phyloP scores from a whole-genome alignment of 2,113 vertebrate genomes.

The Lepus timidus region DNA sequence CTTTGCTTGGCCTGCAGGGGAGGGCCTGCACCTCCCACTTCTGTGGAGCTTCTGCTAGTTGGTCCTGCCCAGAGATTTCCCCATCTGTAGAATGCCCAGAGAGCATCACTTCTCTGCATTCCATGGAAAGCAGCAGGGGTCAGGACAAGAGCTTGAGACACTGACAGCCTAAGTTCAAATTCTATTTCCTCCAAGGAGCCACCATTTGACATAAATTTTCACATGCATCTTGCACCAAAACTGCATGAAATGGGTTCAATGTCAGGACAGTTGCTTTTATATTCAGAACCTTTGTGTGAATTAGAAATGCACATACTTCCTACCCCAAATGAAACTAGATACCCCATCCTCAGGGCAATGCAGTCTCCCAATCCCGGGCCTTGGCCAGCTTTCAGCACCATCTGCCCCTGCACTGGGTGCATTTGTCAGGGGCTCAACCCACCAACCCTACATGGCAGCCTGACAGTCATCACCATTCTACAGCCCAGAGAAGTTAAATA shows the following conservation, averaged over 20 bases:
- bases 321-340: not conserved
- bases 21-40: not conserved
- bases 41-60: not conserved
- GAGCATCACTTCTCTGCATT: not conserved
- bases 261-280: conserved; percentile 58
- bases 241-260: conserved; percentile 38
- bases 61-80: not conserved
- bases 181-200: conserved; percentile 42
- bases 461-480: not conserved
- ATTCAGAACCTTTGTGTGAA: conserved; percentile 15
- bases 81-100: not conserved
- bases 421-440: not conserved
- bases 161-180: conserved; percentile 64
- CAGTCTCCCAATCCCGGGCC: not conserved
- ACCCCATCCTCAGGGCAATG: not conserved
- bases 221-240: conserved; percentile 47
- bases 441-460: not conserved
- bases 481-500: not conserved
- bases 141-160: conserved; percentile 41
- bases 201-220: conserved; percentile 72
- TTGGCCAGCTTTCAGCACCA: not conserved
- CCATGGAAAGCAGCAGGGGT: conserved; percentile 12
- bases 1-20: not conserved
- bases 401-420: not conserved
- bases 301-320: not conserved